Conservation (phyloP, 2,888 invertebrate species). For the Torymus auratus region DNA sequence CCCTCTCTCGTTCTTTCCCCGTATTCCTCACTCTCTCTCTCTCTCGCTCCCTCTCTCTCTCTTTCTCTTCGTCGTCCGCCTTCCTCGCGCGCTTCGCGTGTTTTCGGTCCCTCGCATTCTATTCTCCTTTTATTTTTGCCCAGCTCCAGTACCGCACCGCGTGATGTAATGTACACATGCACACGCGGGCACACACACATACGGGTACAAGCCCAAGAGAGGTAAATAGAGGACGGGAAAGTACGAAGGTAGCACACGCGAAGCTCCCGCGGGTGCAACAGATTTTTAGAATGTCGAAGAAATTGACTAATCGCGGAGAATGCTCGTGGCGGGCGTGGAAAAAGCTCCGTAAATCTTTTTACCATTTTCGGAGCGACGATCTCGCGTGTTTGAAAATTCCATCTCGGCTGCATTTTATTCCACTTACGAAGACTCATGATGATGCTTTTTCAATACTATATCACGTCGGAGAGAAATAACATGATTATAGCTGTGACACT, state of each 20-base stretch:
- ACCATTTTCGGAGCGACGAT: no score
- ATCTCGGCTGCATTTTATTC: no score
- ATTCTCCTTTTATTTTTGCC: not conserved
- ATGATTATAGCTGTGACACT: no score
- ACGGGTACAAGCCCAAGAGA: no score
- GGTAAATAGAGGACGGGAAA: no score
- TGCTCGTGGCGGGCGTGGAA: not conserved
- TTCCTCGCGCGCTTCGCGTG: not conserved
- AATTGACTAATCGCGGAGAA: slow-evolving; percentile 8
- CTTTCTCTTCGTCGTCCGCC: no score
- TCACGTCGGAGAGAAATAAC: no score
- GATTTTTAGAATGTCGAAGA: slow-evolving; percentile 9
- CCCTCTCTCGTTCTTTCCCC: not conserved
- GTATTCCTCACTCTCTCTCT: not conserved
- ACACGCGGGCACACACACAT: no score
- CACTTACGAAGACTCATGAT: no score
- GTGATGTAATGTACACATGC: not conserved
- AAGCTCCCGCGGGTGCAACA: not conserved
- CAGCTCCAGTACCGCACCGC: no score
- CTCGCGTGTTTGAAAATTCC: no score
- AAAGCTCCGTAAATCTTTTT: not conserved
- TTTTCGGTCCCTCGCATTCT: not conserved
- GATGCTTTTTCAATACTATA: no score
- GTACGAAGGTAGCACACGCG: not conserved
- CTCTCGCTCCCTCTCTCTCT: not conserved